Conservation (phyloP, 2,797 vertebrate genomes). For the Oreochromis grahami region DNA sequence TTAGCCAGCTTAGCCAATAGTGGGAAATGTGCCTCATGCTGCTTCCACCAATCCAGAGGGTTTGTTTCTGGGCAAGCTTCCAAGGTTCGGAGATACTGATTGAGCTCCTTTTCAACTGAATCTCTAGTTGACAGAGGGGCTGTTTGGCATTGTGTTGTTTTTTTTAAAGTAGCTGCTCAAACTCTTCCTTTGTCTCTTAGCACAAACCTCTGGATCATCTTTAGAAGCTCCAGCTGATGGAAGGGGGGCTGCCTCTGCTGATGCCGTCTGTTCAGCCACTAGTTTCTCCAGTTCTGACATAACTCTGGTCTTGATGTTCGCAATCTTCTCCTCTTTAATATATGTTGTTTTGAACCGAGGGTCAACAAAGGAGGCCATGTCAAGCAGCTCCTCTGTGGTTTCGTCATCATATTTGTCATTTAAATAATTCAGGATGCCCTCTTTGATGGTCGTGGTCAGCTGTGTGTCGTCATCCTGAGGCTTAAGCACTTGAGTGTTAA, state of each 20-base stretch:
- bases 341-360: rapidly evolving
- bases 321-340: background rate
- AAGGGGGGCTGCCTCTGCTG: background rate
- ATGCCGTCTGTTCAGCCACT: background rate
- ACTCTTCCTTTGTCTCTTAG: background rate
- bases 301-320: background rate
- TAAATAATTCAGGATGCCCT: background rate
- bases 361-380: background rate
- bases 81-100: background rate
- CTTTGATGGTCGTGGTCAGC: background rate
- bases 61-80: background rate
- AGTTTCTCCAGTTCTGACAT: background rate
- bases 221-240: background rate
- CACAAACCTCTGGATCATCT: background rate
- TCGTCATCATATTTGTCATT: no score
- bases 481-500: background rate
- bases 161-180: background rate
- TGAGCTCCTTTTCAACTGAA: background rate
- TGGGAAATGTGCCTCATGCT: background rate
- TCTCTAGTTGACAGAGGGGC: background rate
- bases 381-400: background rate
- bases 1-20: background rate
- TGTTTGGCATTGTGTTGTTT: background rate
- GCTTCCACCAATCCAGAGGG: background rate
- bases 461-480: background rate